Evolutionary conservation across 35 echinoderm and acorn worm genomes (phyloP).

Genomic region (Heliocidaris tuberculata): DNA sequence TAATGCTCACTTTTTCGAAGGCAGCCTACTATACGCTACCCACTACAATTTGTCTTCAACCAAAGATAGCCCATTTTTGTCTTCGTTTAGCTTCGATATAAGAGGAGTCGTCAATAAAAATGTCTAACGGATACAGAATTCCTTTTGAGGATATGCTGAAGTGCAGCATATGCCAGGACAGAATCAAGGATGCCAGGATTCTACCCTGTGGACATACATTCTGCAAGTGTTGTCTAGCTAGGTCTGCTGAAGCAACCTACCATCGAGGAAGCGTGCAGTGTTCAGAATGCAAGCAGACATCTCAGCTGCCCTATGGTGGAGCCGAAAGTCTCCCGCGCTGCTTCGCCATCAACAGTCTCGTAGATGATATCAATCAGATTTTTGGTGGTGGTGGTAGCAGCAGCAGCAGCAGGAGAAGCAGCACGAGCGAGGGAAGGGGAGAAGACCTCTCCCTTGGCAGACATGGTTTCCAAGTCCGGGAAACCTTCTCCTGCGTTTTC

Average conservation of each 20-base stretch:
- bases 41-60: too few relatives aligned
- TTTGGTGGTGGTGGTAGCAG: neutral
- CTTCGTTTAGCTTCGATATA: too few relatives aligned
- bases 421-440: neutral
- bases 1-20: neutral
- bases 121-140: conserved; percentile 28
- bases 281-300: conserved; percentile 26
- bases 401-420: neutral
- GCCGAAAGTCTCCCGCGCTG: neutral
- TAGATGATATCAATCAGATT: conserved; percentile 24
- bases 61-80: too few relatives aligned
- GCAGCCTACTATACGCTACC: neutral
- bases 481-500: neutral
- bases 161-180: conserved; percentile 35
- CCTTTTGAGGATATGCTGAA: conserved; percentile 38
- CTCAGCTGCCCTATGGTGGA: neutral
- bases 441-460: neutral
- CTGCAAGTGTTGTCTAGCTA: neutral
- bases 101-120: neutral
- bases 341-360: conserved; percentile 21
- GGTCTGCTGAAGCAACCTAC: neutral
- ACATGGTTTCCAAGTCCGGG: conserved; percentile 29
- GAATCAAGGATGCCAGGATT: conserved; percentile 6
- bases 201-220: conserved; percentile 30
- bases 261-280: neutral